These are phyloP conservation scores for Drosophila fulvimacula DNA, from an alignment of 2,888 invertebrate species.

Conservation along the genomic window DNA sequence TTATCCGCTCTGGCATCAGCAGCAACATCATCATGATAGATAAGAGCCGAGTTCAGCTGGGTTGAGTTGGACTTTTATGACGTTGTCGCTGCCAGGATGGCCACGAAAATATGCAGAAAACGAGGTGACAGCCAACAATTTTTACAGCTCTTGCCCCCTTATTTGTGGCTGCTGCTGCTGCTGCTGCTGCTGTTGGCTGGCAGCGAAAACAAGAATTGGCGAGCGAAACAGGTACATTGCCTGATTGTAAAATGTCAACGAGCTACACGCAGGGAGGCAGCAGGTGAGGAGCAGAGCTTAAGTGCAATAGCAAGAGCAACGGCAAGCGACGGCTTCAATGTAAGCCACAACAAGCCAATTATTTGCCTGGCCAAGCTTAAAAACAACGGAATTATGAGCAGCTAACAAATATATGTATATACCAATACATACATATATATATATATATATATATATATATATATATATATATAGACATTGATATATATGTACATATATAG, in stretches of 20 bases:
- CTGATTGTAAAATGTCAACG: constrained; percentile 64
- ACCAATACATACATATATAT: constrained; percentile 9
- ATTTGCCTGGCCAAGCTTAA: constrained; percentile 62
- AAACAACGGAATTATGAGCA: constrained; percentile 69
- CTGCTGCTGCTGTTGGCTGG: constrained; percentile 12
- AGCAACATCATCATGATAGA: constrained; percentile 75
- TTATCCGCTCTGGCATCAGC: constrained; percentile 73
- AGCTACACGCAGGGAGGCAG: constrained; percentile 3
- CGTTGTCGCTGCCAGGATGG: constrained; percentile 43
- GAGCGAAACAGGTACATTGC: constrained; percentile 65
- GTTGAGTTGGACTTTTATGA: constrained; percentile 58
- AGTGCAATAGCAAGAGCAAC: constrained; percentile 36
- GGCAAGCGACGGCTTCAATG: constrained; percentile 21
- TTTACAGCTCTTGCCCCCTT: constrained; percentile 44
- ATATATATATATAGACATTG: constrained; percentile 1
- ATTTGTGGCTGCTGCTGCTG: constrained; percentile 9
- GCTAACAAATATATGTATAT: constrained; percentile 18
- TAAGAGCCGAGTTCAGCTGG: constrained; percentile 50
- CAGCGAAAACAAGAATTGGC: constrained; percentile 47
- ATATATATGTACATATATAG: constrained; percentile 2
- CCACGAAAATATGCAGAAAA: constrained; percentile 70
- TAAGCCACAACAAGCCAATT: constrained; percentile 67
- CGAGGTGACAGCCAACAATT: constrained; percentile 68
- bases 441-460: neutral
- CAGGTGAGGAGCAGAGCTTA: constrained; percentile 3